phyloP scores from a whole-genome alignment of 2,113 vertebrate genomes.

The Argyrosomus japonicus region DNA sequence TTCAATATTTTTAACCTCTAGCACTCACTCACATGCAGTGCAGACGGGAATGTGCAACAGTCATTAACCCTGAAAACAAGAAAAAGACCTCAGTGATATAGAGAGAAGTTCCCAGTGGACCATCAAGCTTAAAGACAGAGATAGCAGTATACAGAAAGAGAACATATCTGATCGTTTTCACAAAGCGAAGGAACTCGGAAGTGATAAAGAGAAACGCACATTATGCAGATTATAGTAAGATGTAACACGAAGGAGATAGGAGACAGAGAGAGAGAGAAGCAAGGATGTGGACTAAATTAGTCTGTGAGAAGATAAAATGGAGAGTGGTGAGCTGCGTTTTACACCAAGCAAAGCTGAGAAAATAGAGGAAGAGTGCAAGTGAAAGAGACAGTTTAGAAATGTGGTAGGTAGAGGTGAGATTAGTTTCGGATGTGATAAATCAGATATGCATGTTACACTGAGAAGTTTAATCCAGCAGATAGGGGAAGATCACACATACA shows the following conservation, averaged over 20 bases:
- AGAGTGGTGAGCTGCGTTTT: slow-evolving; percentile 16
- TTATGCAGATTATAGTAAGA: slow-evolving; percentile 32
- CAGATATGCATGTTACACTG: slow-evolving; percentile 55
- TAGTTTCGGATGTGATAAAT: slow-evolving; percentile 55
- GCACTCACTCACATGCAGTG: not conserved
- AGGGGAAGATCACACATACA: slow-evolving; percentile 35
- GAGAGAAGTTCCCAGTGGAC: slow-evolving; percentile 19
- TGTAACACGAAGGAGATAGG: slow-evolving; percentile 34
- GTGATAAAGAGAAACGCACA: slow-evolving; percentile 32
- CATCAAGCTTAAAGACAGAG: slow-evolving; percentile 9
- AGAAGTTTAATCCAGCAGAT: slow-evolving; percentile 56
- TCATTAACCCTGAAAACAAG: slow-evolving; percentile 35
- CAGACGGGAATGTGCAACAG: not conserved
- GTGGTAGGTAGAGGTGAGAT: slow-evolving; percentile 53
- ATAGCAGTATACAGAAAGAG: slow-evolving; percentile 6
- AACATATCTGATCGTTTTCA: slow-evolving; percentile 28
- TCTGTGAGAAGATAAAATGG: slow-evolving; percentile 49
- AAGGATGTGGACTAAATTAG: slow-evolving; percentile 44
- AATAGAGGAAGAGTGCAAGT: not conserved
- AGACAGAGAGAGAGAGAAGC: slow-evolving; percentile 11
- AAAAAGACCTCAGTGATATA: not conserved
- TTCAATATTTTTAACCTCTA: slow-evolving; percentile 21
- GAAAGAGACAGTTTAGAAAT: slow-evolving; percentile 5
- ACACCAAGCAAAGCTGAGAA: not conserved
- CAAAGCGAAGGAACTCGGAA: slow-evolving; percentile 21